A percentile compares a stretch with the other conserved stretches of the same genome.
Evolutionary conservation across 2,113 vertebrate genomes (phyloP).

Genomic region (Pelobates fuscus): DNA sequence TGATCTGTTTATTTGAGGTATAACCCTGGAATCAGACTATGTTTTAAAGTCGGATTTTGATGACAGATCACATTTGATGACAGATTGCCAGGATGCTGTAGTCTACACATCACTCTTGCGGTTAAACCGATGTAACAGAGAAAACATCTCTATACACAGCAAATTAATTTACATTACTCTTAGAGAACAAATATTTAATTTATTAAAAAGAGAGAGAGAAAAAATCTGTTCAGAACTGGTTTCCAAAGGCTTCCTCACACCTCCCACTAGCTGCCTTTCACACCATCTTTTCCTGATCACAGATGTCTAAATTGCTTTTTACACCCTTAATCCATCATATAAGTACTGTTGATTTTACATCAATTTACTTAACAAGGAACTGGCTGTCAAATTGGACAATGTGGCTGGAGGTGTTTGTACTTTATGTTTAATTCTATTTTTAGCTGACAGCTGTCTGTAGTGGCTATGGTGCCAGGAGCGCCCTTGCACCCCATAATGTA

Average conservation of each 20-base stretch:
- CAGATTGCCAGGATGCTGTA: background rate
- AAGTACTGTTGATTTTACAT: slow-evolving; percentile 12
- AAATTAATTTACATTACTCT: background rate
- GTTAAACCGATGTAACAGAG: background rate
- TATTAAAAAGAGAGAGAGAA: background rate
- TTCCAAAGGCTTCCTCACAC: slow-evolving; percentile 41
- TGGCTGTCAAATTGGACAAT: background rate
- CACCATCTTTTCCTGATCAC: slow-evolving; percentile 42
- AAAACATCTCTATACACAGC: background rate
- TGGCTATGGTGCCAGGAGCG: too few species aligned
- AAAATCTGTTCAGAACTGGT: slow-evolving; percentile 33
- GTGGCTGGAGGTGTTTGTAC: too few species aligned
- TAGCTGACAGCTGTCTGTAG: too few species aligned
- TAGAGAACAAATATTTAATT: background rate
- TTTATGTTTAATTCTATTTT: too few species aligned
- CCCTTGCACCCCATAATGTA: too few species aligned
- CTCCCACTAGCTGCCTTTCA: slow-evolving; percentile 47
- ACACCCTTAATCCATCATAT: slow-evolving; percentile 31
- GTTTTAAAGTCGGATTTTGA: background rate
- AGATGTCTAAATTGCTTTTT: slow-evolving; percentile 34
- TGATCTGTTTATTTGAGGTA: background rate
- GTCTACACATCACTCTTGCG: background rate
- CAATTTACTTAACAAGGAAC: slow-evolving; percentile 10
- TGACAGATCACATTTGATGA: too few species aligned
- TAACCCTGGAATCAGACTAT: background rate